These are phyloP conservation scores for Drosophila recens DNA, from an alignment of 2,888 invertebrate species.

Conservation along the genomic window DNA sequence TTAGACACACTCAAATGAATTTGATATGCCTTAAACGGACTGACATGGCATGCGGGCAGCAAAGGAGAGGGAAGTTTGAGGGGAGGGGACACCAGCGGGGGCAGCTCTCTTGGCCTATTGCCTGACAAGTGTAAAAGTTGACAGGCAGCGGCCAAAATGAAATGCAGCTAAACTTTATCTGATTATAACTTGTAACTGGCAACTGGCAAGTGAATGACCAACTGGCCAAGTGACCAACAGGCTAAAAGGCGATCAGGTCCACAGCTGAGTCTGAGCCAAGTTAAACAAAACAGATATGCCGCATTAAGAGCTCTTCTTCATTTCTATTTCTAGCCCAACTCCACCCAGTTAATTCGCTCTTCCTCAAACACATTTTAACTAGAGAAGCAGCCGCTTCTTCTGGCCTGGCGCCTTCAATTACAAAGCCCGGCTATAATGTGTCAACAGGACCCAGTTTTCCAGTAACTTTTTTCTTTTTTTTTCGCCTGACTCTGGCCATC, in stretches of 20 bases:
- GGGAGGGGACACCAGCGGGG: background rate
- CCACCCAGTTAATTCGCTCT: slow-evolving; percentile 18
- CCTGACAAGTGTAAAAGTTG: slow-evolving; percentile 79
- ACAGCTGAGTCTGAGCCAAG: slow-evolving; percentile 16
- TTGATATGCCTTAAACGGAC: slow-evolving; percentile 81
- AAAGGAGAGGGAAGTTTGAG: background rate
- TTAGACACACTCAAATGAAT: slow-evolving; percentile 80
- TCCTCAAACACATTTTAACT: slow-evolving; percentile 7
- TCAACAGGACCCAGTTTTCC: slow-evolving; percentile 46
- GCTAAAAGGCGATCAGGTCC: background rate
- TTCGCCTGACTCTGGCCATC: slow-evolving; percentile 29
- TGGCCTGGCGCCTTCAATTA: slow-evolving; percentile 58
- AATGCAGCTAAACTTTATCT: slow-evolving; percentile 73
- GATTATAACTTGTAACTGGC: slow-evolving; percentile 60
- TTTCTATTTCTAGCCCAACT: slow-evolving; percentile 22
- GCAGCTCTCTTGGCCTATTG: slow-evolving; percentile 31
- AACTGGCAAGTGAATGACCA: slow-evolving; percentile 47
- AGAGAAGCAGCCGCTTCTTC: background rate
- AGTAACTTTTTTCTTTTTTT: background rate
- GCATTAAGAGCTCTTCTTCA: slow-evolving; percentile 19
- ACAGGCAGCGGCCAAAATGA: slow-evolving; percentile 69
- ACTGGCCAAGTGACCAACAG: slow-evolving; percentile 55
- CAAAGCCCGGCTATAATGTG: slow-evolving; percentile 46
- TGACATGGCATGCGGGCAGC: slow-evolving; percentile 27
- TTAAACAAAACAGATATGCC: slow-evolving; percentile 2